Conservation (phyloP, 2,888 invertebrate species). For the Ochropacha duplaris region DNA sequence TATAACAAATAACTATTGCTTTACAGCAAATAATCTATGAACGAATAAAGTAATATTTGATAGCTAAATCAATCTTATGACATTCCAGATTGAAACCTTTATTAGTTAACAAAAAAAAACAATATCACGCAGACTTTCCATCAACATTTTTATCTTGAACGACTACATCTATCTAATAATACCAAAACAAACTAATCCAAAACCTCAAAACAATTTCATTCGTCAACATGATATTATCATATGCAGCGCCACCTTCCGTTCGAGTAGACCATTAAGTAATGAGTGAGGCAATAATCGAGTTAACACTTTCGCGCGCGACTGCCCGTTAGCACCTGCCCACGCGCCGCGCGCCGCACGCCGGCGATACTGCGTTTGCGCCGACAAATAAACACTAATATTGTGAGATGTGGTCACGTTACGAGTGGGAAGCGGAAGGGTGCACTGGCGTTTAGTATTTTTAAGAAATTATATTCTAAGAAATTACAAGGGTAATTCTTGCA, state of each 20-base stretch:
- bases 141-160: not conserved
- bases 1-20: too few species aligned
- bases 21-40: too few species aligned
- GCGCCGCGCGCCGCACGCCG: slow-evolving; percentile 33
- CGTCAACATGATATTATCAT: not conserved
- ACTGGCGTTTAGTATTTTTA: too few species aligned
- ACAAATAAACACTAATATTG: slow-evolving; percentile 34
- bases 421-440: slow-evolving; percentile 7
- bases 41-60: too few species aligned
- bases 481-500: too few species aligned
- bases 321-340: slow-evolving; percentile 49
- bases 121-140: too few species aligned
- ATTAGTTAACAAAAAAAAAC: too few species aligned
- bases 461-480: too few species aligned
- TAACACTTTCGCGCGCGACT: slow-evolving; percentile 36
- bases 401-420: slow-evolving; percentile 7
- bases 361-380: slow-evolving; percentile 18
- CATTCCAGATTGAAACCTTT: too few species aligned
- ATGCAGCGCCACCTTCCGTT: not conserved
- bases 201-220: not conserved
- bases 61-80: too few species aligned
- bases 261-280: slow-evolving; percentile 20
- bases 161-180: not conserved
- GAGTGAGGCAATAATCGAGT: slow-evolving; percentile 25
- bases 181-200: not conserved